Conservation (phyloP, 30 jellyfish, hydroid and myxozoan species). For the Catostylus mosaicus region DNA sequence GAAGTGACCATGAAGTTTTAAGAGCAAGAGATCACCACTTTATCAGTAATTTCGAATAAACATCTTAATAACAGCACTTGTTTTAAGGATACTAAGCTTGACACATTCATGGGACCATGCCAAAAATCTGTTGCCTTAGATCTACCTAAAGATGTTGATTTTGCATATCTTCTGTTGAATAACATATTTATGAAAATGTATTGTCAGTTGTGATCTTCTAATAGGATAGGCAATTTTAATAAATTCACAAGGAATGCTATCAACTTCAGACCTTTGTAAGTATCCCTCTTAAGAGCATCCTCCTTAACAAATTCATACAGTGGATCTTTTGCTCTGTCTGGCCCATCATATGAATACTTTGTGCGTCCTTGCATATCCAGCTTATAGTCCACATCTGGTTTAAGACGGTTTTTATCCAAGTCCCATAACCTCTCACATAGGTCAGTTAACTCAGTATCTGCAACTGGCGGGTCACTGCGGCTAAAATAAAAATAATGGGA, state of each 20-base stretch:
- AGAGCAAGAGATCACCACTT: too few species aligned
- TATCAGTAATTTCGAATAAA: too few species aligned
- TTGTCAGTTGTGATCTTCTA: too few species aligned
- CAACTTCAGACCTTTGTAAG: conserved; percentile 68
- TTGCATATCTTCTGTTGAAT: too few species aligned
- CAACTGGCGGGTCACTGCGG: conserved; percentile 54
- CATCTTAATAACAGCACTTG: too few species aligned
- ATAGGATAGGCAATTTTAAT: background rate
- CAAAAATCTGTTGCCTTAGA: too few species aligned
- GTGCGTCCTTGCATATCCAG: conserved; percentile 90
- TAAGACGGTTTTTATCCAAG: conserved; percentile 74
- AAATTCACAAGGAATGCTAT: background rate
- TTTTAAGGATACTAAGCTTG: too few species aligned
- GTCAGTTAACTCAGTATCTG: conserved; percentile 59
- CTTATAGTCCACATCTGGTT: conserved; percentile 75
- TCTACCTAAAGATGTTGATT: too few species aligned
- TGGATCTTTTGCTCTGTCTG: conserved; percentile 90
- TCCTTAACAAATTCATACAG: conserved; percentile 73
- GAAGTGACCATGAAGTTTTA: too few species aligned
- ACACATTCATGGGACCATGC: too few species aligned
- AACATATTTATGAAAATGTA: too few species aligned
- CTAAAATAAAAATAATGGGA: too few species aligned
- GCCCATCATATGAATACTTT: conserved; percentile 90
- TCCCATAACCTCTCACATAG: conserved; percentile 91
- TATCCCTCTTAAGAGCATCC: conserved; percentile 74